Evolutionary conservation across 2,888 invertebrate species (phyloP).

Genomic region (Rhimphoctona megacephalus): DNA sequence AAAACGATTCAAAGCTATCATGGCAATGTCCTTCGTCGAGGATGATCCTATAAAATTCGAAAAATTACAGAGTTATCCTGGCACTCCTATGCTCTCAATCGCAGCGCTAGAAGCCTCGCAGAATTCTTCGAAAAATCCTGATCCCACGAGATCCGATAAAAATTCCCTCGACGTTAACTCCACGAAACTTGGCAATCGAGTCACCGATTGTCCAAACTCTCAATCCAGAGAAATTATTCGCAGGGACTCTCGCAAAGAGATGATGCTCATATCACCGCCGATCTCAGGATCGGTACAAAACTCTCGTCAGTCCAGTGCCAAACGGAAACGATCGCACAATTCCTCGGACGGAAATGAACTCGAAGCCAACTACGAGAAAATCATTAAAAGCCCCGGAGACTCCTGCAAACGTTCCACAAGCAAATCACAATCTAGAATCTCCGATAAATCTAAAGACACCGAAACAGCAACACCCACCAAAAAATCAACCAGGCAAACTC

Average conservation of each 20-base stretch:
- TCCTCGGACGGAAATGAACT: constrained; percentile 42
- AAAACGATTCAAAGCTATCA: constrained; percentile 80
- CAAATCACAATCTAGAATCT: constrained; percentile 62
- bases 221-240: constrained; percentile 71
- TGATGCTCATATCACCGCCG: constrained; percentile 48
- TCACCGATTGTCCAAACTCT: not conserved
- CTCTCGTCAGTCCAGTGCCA: constrained; percentile 67
- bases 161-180: not conserved
- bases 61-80: constrained; percentile 73
- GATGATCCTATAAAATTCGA: constrained; percentile 74
- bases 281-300: constrained; percentile 28
- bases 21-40: constrained; percentile 74
- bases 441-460: constrained; percentile 65
- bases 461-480: constrained; percentile 63
- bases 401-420: constrained; percentile 68
- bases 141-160: not conserved
- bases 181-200: not conserved
- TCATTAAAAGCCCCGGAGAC: not conserved
- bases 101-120: constrained; percentile 75
- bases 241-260: constrained; percentile 75
- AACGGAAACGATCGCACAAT: constrained; percentile 67
- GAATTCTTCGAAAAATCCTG: constrained; percentile 19
- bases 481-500: constrained; percentile 73
- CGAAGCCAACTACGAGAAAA: constrained; percentile 63
- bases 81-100: constrained; percentile 80